A percentile compares a stretch with the other conserved stretches of the same genome.
Evolutionary conservation across 2,797 vertebrate species (phyloP).

Genomic region (Botia kubotai): DNA sequence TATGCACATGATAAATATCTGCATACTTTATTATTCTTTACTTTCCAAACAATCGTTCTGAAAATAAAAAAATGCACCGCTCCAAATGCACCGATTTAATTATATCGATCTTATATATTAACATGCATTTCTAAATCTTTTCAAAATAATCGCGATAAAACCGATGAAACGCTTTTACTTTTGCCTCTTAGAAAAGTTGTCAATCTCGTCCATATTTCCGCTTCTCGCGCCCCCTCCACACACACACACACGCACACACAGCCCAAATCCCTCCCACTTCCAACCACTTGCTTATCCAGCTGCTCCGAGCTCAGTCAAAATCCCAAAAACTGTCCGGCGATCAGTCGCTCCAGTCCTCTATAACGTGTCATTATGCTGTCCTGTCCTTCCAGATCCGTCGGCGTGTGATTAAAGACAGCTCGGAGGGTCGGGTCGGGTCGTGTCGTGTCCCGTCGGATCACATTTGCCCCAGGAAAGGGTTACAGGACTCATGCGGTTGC

Average conservation of each 20-base stretch:
- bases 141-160: too few species aligned
- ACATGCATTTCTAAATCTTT: too few species aligned
- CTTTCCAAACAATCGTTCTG: too few species aligned
- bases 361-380: constrained; percentile 21
- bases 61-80: too few species aligned
- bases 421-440: neutral
- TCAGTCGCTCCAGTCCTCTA: neutral
- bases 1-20: too few species aligned
- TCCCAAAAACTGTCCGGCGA: constrained; percentile 40
- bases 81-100: too few species aligned
- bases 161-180: too few species aligned
- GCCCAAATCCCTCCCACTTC: constrained; percentile 56
- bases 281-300: constrained; percentile 64
- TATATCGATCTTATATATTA: too few species aligned
- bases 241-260: neutral
- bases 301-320: constrained; percentile 59
- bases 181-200: constrained; percentile 54
- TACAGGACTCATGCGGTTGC: constrained; percentile 20
- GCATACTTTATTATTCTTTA: too few species aligned
- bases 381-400: constrained; percentile 6
- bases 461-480: constrained; percentile 21
- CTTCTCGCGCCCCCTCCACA: constrained; percentile 35
- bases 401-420: constrained; percentile 27
- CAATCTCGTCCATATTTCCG: constrained; percentile 68
- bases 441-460: neutral